Base-by-base conservation (phyloP, 2,888 invertebrate genomes). In the Polia nebulosa region DNA sequence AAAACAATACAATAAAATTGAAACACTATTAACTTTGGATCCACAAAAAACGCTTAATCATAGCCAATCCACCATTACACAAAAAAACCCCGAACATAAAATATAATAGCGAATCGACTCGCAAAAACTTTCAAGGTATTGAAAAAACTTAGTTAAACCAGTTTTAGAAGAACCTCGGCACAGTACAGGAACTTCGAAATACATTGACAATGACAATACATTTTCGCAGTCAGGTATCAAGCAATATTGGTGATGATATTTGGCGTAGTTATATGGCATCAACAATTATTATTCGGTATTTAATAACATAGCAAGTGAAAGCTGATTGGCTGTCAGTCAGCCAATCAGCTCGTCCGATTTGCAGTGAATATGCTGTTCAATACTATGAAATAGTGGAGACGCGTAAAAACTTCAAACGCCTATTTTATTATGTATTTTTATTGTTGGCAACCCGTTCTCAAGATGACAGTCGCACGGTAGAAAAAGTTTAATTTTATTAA, bases 321-420 rank as follows among this genome's bases (percentile, higher is more conserved):
- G 79, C 80, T 85, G 77, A 94, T 95, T 94, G 95, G 94, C 84
- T 83, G 77, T 57, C 53, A 73, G 80, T 75, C 85, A 80, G 63
- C 95, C 94, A 95, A 95, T 95, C 85, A 83, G 82, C 70, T 71
- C 68, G 80, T 83, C 85, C 89, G 90, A 91, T 92, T 90, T 87
- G 87, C 89, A 90, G 92, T 91, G 86, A 89, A 85, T 84, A 84
- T 79, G 80, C 74, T 72, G 81, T 85, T 87, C 81, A 73, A 81
- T 85, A 78, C 73, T 83, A 80, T 81, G 75, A 88, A 90, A 81
- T 84, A 71, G 63, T 90, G 83, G 91, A 93, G 91, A 81, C 76
- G 91, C 67, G 79, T 85, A 86, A 86, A 85, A 67, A 61, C 20
- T 57, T 41, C 22, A 47, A 63, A 56, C 70, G 66, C 63, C 72